phyloP scores from a whole-genome alignment of 2,797 vertebrate genomes.

The Apodemus agrarius region DNA sequence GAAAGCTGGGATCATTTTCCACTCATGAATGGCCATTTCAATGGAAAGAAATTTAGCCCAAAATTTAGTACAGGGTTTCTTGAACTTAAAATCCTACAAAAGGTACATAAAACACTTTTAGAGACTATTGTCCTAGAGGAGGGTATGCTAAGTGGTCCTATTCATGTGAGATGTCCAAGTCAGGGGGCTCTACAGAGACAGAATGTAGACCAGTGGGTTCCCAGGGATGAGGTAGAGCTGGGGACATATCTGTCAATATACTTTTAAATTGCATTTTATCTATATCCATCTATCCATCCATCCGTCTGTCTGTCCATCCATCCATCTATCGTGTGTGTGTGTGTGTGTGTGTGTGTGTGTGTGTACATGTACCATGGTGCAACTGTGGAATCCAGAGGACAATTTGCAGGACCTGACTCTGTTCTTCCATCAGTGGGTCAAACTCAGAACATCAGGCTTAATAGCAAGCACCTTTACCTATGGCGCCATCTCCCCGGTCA shows the following conservation, averaged over 20 bases:
- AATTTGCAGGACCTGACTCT: not conserved
- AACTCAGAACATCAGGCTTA: not conserved
- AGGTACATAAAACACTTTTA: slow-evolving; percentile 31
- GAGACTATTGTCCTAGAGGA: not conserved
- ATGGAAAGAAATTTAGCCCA: not conserved
- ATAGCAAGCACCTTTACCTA: not conserved
- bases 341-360: not conserved
- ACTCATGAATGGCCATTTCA: not conserved
- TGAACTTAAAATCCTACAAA: slow-evolving; percentile 33
- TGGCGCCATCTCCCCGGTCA: not conserved
- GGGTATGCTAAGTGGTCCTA: not conserved
- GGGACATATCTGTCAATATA: not conserved
- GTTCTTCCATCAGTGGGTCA: not conserved
- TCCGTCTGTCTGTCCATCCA: too few relatives aligned
- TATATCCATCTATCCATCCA: not conserved
- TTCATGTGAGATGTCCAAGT: not conserved
- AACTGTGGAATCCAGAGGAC: not conserved
- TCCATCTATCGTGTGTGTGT: not conserved
- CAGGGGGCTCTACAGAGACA: not conserved
- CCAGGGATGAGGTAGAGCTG: not conserved
- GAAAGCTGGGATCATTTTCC: not conserved
- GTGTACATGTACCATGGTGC: too few relatives aligned
- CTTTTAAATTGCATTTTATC: not conserved
- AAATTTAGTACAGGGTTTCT: slow-evolving; percentile 24
- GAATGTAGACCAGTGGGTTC: not conserved